Percentiles rank a stretch among this genome's conserved stretches.
phyloP scores from a whole-genome alignment of 1,140 invertebrate genomes.

The Danaus plexippus region DNA sequence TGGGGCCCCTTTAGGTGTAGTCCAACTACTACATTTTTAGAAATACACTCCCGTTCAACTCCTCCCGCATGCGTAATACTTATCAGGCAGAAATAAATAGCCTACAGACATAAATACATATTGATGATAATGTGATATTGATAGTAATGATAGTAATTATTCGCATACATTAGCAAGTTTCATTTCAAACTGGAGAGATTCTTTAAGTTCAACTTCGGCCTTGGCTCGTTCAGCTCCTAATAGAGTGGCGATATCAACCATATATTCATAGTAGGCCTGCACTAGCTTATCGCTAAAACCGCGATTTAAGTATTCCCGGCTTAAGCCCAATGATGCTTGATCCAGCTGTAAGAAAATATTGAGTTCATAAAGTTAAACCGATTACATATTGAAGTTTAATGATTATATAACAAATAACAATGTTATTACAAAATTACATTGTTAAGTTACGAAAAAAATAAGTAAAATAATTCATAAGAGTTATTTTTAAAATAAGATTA shows the following conservation, averaged over 20 bases:
- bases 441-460: not conserved
- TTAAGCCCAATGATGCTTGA: slow-evolving; percentile 90
- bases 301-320: slow-evolving; percentile 91
- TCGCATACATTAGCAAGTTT: slow-evolving; percentile 94
- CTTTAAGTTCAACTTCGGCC: slow-evolving; percentile 83
- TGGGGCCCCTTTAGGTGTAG: slow-evolving; percentile 7
- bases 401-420: no score
- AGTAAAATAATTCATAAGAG: not conserved
- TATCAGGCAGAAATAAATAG: no score
- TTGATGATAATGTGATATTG: no score
- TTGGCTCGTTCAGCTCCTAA: slow-evolving; percentile 83
- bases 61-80: no score
- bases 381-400: no score
- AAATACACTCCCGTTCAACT: not conserved
- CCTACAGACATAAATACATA: no score
- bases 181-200: slow-evolving; percentile 93
- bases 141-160: no score
- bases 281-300: slow-evolving; percentile 85
- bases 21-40: slow-evolving; percentile 1
- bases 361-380: no score
- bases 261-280: slow-evolving; percentile 84
- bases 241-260: slow-evolving; percentile 89
- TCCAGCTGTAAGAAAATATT: slow-evolving; percentile 79
- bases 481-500: no score
- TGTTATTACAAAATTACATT: no score